Base-by-base conservation (phyloP, 2,797 vertebrate species). In the Catharus ustulatus region DNA sequence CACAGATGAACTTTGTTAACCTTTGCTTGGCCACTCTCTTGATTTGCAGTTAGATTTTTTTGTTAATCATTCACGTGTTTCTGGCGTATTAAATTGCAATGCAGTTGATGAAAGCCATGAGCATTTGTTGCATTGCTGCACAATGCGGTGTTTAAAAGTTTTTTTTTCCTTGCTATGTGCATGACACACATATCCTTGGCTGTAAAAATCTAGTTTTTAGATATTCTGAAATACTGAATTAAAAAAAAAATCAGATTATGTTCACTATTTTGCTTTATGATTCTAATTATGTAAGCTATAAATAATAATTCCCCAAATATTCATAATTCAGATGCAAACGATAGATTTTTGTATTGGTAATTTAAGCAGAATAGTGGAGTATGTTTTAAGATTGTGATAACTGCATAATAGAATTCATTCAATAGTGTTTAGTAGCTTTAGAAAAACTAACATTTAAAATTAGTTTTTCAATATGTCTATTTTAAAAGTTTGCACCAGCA, bases 1-100 rank as follows among this genome's bases (percentile, higher is more conserved):
- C 73, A 43, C 34, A 43, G 73, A 94, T 86, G 64, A 90, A 48
- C 81, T 74, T 66, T 48, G 34, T 95, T 90, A 96, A 95, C 88
- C 74, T 61, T 62, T 66, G 66, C 64, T 72, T 75, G 67, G n/a
- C 72, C 36, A 7, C 30, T 32, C 5, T 79, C 49, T 24, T 54
- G 43, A 24, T 75, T 61, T 59, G 24, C n/a, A 32, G 34, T 36
- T 43, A 4, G 13, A 8, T 27, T 45, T 84, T 82, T 82, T 82
- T 66, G n/a, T 48, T 66, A 45, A 11, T 72, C 8, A 5, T 76
- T 84, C 23, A 4, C 0, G 0, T 73, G n/a, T 82, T 77, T 75
- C 34, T 49, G 19, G 30, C 51, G 3, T 68, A 20, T 64, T 67
- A 64, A 69, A 54, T 48, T 17, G 43, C 12, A 10, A 11, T 64